phyloP scores from a whole-genome alignment of 2,113 vertebrate genomes.

The Xiphias gladius region DNA sequence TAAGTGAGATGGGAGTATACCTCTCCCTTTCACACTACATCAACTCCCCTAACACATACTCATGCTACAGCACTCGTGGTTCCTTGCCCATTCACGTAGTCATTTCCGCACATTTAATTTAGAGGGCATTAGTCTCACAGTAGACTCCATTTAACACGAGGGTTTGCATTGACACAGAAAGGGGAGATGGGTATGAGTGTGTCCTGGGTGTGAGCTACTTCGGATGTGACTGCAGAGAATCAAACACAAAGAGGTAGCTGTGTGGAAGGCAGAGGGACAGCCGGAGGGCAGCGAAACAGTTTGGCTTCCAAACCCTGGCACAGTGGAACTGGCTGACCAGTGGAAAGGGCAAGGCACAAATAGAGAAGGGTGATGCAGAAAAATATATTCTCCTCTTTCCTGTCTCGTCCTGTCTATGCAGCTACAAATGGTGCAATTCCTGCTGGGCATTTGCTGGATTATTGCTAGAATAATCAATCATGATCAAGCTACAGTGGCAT shows the following conservation, averaged over 20 bases:
- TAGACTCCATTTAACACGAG: conserved; percentile 41
- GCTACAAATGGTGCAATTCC: background rate
- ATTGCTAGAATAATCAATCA: no score
- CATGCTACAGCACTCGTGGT: conserved; percentile 20
- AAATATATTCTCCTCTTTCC: conserved; percentile 45
- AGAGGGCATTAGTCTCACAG: conserved; percentile 38
- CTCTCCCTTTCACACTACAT: conserved; percentile 49
- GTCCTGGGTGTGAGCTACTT: conserved; percentile 42
- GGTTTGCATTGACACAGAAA: conserved; percentile 25
- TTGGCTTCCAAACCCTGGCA: conserved; percentile 26
- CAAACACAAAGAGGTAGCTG: conserved; percentile 48
- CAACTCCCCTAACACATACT: conserved; percentile 36
- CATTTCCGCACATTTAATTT: conserved; percentile 57
- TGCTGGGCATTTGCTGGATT: background rate
- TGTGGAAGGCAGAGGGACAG: conserved; percentile 27
- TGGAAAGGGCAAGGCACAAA: conserved; percentile 26
- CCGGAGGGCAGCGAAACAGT: conserved; percentile 29
- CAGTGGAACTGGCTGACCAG: conserved; percentile 19
- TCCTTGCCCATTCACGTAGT: conserved; percentile 62
- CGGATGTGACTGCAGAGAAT: conserved; percentile 32
- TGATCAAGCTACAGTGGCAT: no score
- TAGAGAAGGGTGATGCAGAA: conserved; percentile 9
- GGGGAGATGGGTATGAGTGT: conserved; percentile 44
- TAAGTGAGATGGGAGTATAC: conserved; percentile 69
- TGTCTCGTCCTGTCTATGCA: no score